Evolutionary conservation across 2,113 vertebrate genomes (phyloP).

Genomic region (Nansenia antarctica): DNA sequence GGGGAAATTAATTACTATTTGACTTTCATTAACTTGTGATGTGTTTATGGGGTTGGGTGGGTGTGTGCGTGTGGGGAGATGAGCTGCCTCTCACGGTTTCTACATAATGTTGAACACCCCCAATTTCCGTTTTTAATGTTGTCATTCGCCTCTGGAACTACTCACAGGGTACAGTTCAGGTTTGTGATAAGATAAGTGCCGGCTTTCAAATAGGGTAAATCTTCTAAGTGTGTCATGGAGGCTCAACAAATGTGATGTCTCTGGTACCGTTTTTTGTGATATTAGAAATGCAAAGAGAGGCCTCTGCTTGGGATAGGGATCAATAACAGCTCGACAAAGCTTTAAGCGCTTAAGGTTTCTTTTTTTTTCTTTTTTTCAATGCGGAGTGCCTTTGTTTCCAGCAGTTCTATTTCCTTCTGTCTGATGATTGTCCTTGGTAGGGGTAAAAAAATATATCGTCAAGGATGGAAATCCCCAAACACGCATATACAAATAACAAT

Average conservation of each 20-base stretch:
- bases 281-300: conserved; percentile 42
- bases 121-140: background rate
- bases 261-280: background rate
- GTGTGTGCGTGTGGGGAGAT: background rate
- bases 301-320: conserved; percentile 44
- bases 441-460: conserved; percentile 33
- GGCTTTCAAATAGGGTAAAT: background rate
- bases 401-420: conserved; percentile 53
- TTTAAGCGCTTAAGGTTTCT: conserved; percentile 46
- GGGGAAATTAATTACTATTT: background rate
- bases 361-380: background rate
- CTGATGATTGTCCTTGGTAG: conserved; percentile 65
- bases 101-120: background rate
- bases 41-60: background rate
- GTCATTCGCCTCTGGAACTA: background rate
- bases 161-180: background rate
- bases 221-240: background rate
- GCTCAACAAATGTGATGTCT: background rate
- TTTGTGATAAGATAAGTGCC: background rate
- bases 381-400: conserved; percentile 44
- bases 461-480: conserved; percentile 60
- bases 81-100: background rate
- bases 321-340: conserved; percentile 46
- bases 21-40: background rate
- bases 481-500: conserved; percentile 66